Base-by-base conservation (phyloP, 1,140 invertebrate species). In the Maconellicoccus hirsutus region DNA sequence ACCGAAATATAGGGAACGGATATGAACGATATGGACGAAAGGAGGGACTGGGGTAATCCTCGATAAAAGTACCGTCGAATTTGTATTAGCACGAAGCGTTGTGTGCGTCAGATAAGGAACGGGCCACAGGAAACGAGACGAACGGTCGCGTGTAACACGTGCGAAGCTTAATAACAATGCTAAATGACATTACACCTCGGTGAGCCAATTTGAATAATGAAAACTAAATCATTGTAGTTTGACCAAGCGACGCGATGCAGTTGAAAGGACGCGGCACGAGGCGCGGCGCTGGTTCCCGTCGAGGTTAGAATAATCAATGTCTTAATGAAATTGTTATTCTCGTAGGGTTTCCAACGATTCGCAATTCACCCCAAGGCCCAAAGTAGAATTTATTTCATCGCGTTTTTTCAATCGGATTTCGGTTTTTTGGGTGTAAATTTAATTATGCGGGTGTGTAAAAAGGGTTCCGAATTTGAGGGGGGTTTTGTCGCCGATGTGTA, bases 291-390 rank as follows among this genome's bases (percentile, higher is more conserved):
- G 29, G 29, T 33, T n/a, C 33, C 4, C 16, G 42, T 52, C 42
- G 42, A 52, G 42, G 12, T 52, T 52, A 3, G 42, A 52, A 52
- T 52, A 52, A 52, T 52, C 42, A 52, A 52, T 52, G 42, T 52
- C 42, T 52, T 52, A 52, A 52, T 52, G 42, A 52, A 52, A 52
- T 52, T 52, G 42, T 52, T 52, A 52, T 52, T 52, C 42, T 52
- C 12, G 42, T 19, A 14, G 42, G 42, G 42, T 52, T 52, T 19
- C 6, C 33, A 14, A 38, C 6, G 33, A 6, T 14, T 7, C 6
- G 14, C 33, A n/a, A n/a, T n/a, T n/a, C n/a, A n/a, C n/a, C n/a
- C n/a, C n/a, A n/a, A n/a, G n/a, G n/a, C n/a, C n/a, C n/a, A n/a
- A n/a, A n/a, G n/a, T n/a, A n/a, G n/a, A n/a, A n/a, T n/a, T n/a